These are phyloP conservation scores for Enteromius radiatus DNA, from an alignment of 2,797 vertebrate species.

Conservation along the genomic window DNA sequence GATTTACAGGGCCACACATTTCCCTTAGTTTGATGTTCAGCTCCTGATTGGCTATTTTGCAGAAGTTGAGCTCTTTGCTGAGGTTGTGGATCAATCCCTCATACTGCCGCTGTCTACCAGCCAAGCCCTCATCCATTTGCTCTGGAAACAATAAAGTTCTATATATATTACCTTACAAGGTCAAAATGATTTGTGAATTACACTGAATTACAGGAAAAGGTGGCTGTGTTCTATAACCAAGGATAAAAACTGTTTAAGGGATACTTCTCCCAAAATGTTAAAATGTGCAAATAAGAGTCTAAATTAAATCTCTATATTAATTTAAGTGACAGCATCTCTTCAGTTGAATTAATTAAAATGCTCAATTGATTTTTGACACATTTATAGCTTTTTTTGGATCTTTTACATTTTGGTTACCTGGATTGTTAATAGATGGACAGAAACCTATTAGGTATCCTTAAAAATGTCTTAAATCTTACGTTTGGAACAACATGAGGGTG, in stretches of 20 bases:
- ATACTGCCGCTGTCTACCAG: conserved; percentile 89
- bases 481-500: too few relatives aligned
- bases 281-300: neutral
- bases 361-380: neutral
- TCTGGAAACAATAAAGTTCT: conserved; percentile 70
- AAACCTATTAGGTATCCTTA: neutral
- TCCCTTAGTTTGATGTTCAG: conserved; percentile 83
- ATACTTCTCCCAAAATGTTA: neutral
- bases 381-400: neutral
- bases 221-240: neutral
- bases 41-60: conserved; percentile 86
- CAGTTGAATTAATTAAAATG: neutral
- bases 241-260: neutral
- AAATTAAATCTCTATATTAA: neutral
- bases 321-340: neutral
- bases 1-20: conserved; percentile 65
- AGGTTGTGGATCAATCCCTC: conserved; percentile 89
- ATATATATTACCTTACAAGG: neutral
- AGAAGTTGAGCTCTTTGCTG: conserved; percentile 87
- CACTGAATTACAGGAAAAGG: neutral
- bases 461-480: too few relatives aligned
- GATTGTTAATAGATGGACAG: neutral
- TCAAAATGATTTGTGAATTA: neutral
- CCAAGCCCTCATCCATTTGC: conserved; percentile 90
- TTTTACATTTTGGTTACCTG: neutral